phyloP scores from a whole-genome alignment of 2,113 vertebrate genomes.

The Larimichthys crocea region DNA sequence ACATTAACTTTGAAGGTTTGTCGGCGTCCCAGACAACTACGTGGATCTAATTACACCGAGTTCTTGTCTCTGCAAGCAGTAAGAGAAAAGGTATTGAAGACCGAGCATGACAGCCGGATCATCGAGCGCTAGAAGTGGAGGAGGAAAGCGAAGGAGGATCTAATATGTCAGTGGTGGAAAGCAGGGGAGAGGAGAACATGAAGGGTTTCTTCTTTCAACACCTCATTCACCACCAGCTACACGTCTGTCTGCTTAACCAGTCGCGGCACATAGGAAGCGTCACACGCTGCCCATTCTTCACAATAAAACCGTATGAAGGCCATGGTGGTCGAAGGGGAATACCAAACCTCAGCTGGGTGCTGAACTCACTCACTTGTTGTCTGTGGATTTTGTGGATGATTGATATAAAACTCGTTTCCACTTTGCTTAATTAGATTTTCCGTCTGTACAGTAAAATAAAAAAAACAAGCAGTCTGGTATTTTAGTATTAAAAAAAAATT shows the following conservation, averaged over 20 bases:
- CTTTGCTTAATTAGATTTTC: conserved; percentile 1
- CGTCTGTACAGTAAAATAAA: too few relatives aligned
- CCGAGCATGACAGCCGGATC: conserved; percentile 1
- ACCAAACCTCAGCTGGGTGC: background rate
- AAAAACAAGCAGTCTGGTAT: background rate
- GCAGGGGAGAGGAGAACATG: conserved; percentile 6
- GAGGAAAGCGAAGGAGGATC: conserved; percentile 16
- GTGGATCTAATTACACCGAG: background rate
- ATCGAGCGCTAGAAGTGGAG: background rate
- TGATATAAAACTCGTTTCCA: background rate
- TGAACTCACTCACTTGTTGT: background rate
- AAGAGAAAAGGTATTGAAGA: background rate
- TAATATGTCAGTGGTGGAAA: conserved; percentile 34
- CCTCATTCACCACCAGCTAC: conserved; percentile 61
- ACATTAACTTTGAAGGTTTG: background rate
- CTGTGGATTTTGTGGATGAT: background rate
- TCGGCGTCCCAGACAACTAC: background rate
- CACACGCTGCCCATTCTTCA: conserved; percentile 38
- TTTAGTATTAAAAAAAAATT: background rate
- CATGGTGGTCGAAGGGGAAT: conserved; percentile 15
- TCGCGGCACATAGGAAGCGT: conserved; percentile 38
- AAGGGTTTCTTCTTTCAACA: conserved; percentile 60
- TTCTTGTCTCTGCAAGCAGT: background rate
- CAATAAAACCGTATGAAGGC: background rate
- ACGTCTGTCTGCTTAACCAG: conserved; percentile 47